Evolutionary conservation across 2,888 invertebrate species (phyloP).

Genomic region (Drosophila mercatorum): DNA sequence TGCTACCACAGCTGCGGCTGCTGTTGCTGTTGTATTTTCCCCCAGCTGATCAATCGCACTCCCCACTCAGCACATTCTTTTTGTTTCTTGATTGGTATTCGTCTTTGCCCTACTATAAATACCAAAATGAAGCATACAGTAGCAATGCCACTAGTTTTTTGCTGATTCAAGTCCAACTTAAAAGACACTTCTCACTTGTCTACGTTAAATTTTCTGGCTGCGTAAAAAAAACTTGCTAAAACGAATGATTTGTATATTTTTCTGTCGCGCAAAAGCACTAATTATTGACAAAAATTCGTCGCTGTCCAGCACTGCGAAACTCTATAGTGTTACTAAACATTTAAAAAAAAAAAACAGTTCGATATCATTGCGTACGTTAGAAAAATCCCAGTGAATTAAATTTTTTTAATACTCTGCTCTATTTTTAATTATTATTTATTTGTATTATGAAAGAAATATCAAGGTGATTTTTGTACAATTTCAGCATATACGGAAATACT

Average conservation of each 20-base stretch:
- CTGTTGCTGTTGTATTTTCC: conserved; percentile 47
- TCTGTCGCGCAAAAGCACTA: conserved; percentile 40
- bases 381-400: conserved; percentile 6
- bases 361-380: conserved; percentile 10
- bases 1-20: conserved; percentile 9
- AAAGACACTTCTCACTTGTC: conserved; percentile 30
- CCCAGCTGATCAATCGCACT: conserved; percentile 59
- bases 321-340: conserved; percentile 33
- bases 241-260: conserved; percentile 76
- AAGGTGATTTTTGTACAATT: not conserved
- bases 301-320: conserved; percentile 36
- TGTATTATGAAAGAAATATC: conserved; percentile 5
- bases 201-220: conserved; percentile 57
- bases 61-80: conserved; percentile 49
- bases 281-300: conserved; percentile 44
- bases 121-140: conserved; percentile 7
- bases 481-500: not conserved
- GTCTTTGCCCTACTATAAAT: conserved; percentile 1
- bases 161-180: conserved; percentile 9
- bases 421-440: not conserved
- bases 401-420: not conserved
- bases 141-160: not conserved
- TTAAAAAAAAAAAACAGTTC: not conserved
- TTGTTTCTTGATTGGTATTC: conserved; percentile 11
- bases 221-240: conserved; percentile 65